Percentiles rank a stretch among this genome's conserved stretches.
Evolutionary conservation across 2,888 invertebrate genomes (phyloP).

Genomic region (Leptopilina myrica): DNA sequence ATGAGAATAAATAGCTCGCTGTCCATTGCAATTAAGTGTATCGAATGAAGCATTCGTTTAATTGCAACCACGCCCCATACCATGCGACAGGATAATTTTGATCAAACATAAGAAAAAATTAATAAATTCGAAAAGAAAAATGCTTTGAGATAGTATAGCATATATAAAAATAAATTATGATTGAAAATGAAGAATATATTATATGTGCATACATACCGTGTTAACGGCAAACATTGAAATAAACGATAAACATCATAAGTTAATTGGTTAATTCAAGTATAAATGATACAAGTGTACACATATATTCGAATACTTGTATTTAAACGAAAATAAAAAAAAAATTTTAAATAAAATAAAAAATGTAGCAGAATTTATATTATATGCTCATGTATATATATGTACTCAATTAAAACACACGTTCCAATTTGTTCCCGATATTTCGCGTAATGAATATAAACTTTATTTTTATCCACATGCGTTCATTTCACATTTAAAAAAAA

Average conservation of each 20-base stretch:
- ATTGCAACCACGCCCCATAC: constrained; percentile 31
- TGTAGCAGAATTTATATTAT: too few relatives aligned
- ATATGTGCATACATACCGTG: not conserved
- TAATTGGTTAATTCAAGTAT: constrained; percentile 11
- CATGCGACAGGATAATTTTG: constrained; percentile 23
- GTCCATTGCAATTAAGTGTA: constrained; percentile 34
- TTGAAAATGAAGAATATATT: constrained; percentile 9
- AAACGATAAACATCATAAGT: not conserved
- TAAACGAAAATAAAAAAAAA: too few relatives aligned
- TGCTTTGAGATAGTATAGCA: not conserved
- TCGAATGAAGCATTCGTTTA: constrained; percentile 28
- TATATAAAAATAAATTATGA: not conserved
- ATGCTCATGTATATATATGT: too few relatives aligned
- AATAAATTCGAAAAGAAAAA: not conserved
- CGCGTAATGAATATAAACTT: too few relatives aligned
- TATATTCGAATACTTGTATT: too few relatives aligned
- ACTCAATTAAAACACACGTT: too few relatives aligned
- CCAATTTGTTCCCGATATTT: too few relatives aligned
- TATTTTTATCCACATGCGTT: too few relatives aligned
- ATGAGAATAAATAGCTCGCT: constrained; percentile 22
- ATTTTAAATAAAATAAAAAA: too few relatives aligned
- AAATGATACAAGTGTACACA: too few relatives aligned
- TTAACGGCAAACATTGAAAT: not conserved
- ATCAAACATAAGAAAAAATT: too few relatives aligned
- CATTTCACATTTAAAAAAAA: not conserved